Evolutionary conservation across 2,797 vertebrate species (phyloP).

Genomic region (Pseudomugil tenellus): DNA sequence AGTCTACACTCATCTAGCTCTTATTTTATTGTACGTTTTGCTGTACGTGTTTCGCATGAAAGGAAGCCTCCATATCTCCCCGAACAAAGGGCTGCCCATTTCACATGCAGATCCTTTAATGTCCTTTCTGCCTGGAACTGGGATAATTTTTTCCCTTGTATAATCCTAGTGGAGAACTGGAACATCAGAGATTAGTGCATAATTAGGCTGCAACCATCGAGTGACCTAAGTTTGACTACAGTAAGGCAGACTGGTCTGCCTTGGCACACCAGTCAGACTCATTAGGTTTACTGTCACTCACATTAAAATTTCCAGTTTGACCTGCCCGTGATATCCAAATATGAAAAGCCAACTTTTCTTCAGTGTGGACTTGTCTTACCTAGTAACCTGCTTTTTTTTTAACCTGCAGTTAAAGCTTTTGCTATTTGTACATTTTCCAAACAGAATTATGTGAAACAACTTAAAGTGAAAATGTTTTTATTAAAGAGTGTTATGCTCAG

Average conservation of each 20-base stretch:
- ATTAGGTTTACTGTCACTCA: slow-evolving; percentile 42
- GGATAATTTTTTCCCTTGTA: slow-evolving; percentile 59
- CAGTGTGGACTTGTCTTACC: background rate
- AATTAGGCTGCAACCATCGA: slow-evolving; percentile 51
- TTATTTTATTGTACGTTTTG: slow-evolving; percentile 1
- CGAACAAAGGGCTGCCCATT: slow-evolving; percentile 24
- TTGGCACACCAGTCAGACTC: slow-evolving; percentile 35
- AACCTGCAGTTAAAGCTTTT: too few species aligned
- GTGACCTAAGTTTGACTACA: slow-evolving; percentile 38
- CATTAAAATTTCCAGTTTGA: slow-evolving; percentile 12
- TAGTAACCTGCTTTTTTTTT: slow-evolving; percentile 1
- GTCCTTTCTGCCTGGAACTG: slow-evolving; percentile 42
- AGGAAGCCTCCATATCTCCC: background rate
- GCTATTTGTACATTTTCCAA: too few species aligned
- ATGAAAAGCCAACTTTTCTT: background rate
- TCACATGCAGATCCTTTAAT: slow-evolving; percentile 56
- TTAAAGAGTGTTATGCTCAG: too few species aligned
- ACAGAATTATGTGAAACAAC: too few species aligned
- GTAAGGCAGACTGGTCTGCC: slow-evolving; percentile 32
- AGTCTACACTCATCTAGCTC: background rate
- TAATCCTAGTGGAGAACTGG: slow-evolving; percentile 69
- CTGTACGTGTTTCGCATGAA: background rate
- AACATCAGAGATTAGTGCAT: slow-evolving; percentile 75
- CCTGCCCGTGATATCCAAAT: slow-evolving; percentile 3
- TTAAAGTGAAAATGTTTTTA: too few species aligned